Evolutionary conservation across 2,888 invertebrate genomes (phyloP).

Genomic region (Watsonalla cultraria): DNA sequence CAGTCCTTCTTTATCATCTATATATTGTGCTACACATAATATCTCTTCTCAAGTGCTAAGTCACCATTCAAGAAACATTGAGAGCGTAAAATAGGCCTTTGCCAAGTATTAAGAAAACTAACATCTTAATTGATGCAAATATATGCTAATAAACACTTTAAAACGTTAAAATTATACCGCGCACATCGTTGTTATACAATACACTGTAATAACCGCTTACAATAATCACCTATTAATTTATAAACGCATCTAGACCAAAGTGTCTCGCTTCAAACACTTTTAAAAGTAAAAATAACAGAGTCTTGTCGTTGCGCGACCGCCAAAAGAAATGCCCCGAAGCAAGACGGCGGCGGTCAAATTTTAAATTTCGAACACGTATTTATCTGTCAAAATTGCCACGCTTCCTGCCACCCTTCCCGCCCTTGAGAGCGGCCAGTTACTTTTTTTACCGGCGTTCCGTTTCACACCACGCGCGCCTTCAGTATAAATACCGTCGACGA

Average conservation of each 20-base stretch:
- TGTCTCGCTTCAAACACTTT: not conserved
- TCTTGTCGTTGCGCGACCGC: not conserved
- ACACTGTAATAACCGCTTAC: not conserved
- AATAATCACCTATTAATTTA: not conserved
- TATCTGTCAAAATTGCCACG: conserved; percentile 52
- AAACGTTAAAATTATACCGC: not conserved
- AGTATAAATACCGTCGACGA: conserved; percentile 63
- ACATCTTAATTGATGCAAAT: not conserved
- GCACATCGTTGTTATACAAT: not conserved
- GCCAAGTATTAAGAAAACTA: not conserved
- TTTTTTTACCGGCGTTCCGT: conserved; percentile 66
- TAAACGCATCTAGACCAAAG: not conserved
- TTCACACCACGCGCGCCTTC: conserved; percentile 48
- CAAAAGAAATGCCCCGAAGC: not conserved
- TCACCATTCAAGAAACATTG: not conserved
- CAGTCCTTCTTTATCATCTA: no score
- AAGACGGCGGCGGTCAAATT: conserved; percentile 13
- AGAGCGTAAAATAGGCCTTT: not conserved
- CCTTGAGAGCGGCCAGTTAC: conserved; percentile 71
- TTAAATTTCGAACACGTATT: conserved; percentile 42
- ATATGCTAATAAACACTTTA: not conserved
- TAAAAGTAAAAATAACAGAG: not conserved
- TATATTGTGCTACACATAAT: no score
- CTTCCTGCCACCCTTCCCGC: conserved; percentile 74
- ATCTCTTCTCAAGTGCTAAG: not conserved